A percentile compares a stretch with the other conserved stretches of the same genome.
Evolutionary conservation across 2,797 vertebrate species (phyloP).

Genomic region (Typhlichthys subterraneus): DNA sequence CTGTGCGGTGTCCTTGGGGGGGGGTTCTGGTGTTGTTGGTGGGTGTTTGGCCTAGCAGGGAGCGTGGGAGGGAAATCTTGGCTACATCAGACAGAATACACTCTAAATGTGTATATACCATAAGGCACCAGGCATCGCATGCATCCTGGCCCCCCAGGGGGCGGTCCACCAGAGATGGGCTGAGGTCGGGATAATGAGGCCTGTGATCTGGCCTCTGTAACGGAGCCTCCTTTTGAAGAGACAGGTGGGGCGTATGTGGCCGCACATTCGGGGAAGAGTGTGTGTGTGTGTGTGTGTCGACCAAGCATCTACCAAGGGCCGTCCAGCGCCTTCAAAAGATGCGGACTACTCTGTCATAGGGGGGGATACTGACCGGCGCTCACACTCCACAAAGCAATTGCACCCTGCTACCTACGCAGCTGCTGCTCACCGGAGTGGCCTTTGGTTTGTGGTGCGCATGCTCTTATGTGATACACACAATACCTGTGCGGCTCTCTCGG

Average conservation of each 20-base stretch:
- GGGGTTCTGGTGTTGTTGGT: background rate
- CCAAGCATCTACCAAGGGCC: slow-evolving; percentile 41
- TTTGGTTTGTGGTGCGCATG: slow-evolving; percentile 9
- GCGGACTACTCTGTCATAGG: slow-evolving; percentile 54
- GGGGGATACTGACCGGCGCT: slow-evolving; percentile 64
- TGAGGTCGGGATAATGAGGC: slow-evolving; percentile 50
- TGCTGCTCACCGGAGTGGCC: slow-evolving; percentile 58
- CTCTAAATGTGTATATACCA: background rate
- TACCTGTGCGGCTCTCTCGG: slow-evolving; percentile 69
- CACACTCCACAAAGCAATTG: slow-evolving; percentile 70
- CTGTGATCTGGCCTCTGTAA: slow-evolving; percentile 57
- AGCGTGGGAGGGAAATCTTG: background rate
- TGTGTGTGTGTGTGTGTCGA: background rate
- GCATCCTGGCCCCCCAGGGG: too few relatives aligned
- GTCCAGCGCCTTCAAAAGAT: slow-evolving; percentile 57
- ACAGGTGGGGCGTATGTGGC: slow-evolving; percentile 54
- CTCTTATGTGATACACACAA: slow-evolving; percentile 68
- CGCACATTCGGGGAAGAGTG: slow-evolving; percentile 48
- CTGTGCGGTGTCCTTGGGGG: slow-evolving; percentile 39
- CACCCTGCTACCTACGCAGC: slow-evolving; percentile 65
- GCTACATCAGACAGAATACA: background rate
- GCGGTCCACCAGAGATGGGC: slow-evolving; percentile 3
- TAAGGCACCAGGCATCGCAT: too few relatives aligned
- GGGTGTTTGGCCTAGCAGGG: background rate
- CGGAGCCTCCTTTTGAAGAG: slow-evolving; percentile 54